Evolutionary conservation across 2,888 invertebrate species (phyloP), one percentile per base, ranked within the genome.

Genomic region (Desoria tigrina): DNA sequence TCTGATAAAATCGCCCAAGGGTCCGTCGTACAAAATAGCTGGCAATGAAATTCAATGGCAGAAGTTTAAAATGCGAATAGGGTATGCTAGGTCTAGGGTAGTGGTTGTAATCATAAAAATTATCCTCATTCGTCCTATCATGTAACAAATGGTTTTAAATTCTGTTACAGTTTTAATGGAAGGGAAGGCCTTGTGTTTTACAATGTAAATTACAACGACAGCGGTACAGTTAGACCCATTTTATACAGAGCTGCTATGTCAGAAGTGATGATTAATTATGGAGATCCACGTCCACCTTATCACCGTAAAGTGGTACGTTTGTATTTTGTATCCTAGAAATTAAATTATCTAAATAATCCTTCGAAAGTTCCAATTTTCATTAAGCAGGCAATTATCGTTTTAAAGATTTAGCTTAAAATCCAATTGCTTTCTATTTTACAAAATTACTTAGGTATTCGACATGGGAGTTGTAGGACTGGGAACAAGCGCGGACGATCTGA

Each of bases 321-420:
- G 61, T 1, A 27, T 61, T 16, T 55, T 42, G 6, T 11, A 18
- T 0, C 2, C 21, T 9, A 32, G 18, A 2, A 58, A 64, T 32
- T 59, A 61, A 7, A 28, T 64, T 2, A 61, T 23, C n/a, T 61
- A 11, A 39, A 11, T 16, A 11, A 39, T 11, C 16, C 39, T 16
- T 16, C 39, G 9, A 16, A 11, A 11, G 16, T 39, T 9, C 9
- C 9, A 39, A 9, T 39, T 9, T 39, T 39, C 16, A 11, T 16
- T 39, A 39, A 11, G 9, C 39, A 11, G 39, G 9, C 16, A 11
- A 39, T 16, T 39, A 11, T 24, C 24, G n/a, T 23, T 69, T 65
- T 11, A 68, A 67, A 45, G 70, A 73, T 42, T 59, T 45, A 53
- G 68, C 27, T 68, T 16, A 70, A 70, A 4, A 60, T n/a, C n/a